Evolutionary conservation across 2,797 vertebrate genomes (phyloP).

Genomic region (Anas georgica): DNA sequence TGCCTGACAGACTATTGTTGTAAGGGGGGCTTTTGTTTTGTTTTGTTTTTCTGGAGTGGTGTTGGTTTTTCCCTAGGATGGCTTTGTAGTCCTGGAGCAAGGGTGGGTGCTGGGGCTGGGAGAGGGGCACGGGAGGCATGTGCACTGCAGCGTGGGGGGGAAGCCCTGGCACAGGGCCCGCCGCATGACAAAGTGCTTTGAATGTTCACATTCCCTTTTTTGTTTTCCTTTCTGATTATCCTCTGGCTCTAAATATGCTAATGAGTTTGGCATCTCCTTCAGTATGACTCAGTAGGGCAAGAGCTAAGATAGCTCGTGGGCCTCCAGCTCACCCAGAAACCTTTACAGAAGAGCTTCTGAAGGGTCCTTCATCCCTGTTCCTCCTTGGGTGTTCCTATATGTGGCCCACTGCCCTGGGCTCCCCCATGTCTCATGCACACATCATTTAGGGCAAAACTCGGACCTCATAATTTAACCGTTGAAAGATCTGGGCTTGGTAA

Average conservation of each 20-base stretch:
- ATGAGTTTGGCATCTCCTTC: background rate
- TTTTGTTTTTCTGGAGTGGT: conserved; percentile 19
- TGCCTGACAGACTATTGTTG: conserved; percentile 81
- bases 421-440: background rate
- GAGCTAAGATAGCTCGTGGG: background rate
- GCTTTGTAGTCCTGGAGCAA: background rate
- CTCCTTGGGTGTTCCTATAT: background rate
- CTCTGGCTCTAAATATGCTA: background rate
- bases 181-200: background rate
- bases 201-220: background rate
- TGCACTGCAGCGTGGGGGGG: background rate
- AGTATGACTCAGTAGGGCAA: background rate
- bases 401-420: background rate
- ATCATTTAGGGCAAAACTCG: background rate
- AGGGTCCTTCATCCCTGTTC: background rate
- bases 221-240: background rate
- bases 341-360: background rate
- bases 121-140: background rate
- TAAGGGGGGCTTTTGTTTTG: conserved; percentile 60
- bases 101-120: background rate
- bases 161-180: background rate
- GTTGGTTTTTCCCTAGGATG: background rate
- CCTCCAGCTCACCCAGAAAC: background rate
- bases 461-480: background rate
- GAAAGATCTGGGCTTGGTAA: background rate